A percentile compares a stretch with the other conserved stretches of the same genome.
Evolutionary conservation across 2,888 invertebrate species (phyloP).

Genomic region (Hirtodrosophila alboralis): DNA sequence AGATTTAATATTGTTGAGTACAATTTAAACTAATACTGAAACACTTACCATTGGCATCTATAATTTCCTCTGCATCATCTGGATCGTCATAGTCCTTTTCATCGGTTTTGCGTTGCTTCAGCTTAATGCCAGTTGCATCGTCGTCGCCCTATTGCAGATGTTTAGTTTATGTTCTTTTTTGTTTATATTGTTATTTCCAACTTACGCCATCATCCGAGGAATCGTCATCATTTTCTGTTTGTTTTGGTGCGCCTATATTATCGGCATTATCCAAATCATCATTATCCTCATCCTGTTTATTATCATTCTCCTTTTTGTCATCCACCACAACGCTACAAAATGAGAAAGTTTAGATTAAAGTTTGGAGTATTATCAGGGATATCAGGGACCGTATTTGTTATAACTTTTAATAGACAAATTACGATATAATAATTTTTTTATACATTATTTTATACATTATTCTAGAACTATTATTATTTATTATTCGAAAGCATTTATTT

Average conservation of each 20-base stretch:
- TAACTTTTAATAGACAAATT: no score
- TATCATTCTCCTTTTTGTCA: slow-evolving; percentile 68
- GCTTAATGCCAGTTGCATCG: slow-evolving; percentile 84
- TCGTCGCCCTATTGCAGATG: slow-evolving; percentile 72
- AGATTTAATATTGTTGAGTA: no score
- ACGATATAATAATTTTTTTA: no score
- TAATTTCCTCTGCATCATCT: slow-evolving; percentile 86
- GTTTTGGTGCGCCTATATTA: slow-evolving; percentile 74
- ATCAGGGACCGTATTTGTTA: no score
- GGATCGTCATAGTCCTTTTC: slow-evolving; percentile 89
- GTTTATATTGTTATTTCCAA: slow-evolving; percentile 46
- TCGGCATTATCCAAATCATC: slow-evolving; percentile 81
- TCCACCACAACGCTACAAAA: slow-evolving; percentile 84
- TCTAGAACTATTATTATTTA: no score
- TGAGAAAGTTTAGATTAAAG: not conserved
- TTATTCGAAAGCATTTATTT: no score
- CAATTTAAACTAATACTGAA: not conserved
- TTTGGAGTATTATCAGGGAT: no score
- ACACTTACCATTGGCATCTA: slow-evolving; percentile 76
- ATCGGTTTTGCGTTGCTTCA: slow-evolving; percentile 86
- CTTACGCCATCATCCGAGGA: slow-evolving; percentile 81
- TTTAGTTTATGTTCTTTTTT: not conserved
- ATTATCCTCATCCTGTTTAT: slow-evolving; percentile 78
- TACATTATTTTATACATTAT: no score
- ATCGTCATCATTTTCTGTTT: slow-evolving; percentile 76